These are phyloP conservation scores for Archips crataeganus DNA, from an alignment of 2,888 invertebrate genomes.

Conservation along the genomic window DNA sequence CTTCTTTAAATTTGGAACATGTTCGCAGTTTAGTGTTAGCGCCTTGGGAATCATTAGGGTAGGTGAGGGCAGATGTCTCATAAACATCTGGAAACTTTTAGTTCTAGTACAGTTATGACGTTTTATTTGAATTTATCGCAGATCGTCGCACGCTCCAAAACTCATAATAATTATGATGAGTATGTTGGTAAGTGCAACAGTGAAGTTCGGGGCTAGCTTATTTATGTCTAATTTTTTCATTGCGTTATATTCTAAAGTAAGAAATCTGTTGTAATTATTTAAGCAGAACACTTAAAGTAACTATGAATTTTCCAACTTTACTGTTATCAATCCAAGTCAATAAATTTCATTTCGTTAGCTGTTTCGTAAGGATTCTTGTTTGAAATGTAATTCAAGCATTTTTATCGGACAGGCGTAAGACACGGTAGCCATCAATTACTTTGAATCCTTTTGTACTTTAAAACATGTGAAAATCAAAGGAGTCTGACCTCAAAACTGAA, in stretches of 20 bases:
- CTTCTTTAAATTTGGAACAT: slow-evolving; percentile 81
- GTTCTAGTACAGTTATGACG: slow-evolving; percentile 3
- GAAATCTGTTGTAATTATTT: too few relatives aligned
- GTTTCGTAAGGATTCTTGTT: background rate
- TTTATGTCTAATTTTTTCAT: too few relatives aligned
- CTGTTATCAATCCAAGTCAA: background rate
- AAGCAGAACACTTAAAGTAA: background rate
- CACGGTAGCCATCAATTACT: slow-evolving; percentile 47
- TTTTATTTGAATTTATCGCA: background rate
- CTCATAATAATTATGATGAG: background rate
- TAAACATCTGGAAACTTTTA: slow-evolving; percentile 72
- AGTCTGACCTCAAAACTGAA: slow-evolving; percentile 72
- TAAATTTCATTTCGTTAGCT: background rate
- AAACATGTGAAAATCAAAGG: slow-evolving; percentile 68
- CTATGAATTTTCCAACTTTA: background rate
- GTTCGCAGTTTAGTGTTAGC: slow-evolving; percentile 82
- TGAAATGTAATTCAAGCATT: slow-evolving; percentile 7
- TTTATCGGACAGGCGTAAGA: slow-evolving; percentile 49
- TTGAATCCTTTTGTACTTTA: slow-evolving; percentile 71
- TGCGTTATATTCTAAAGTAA: too few relatives aligned
- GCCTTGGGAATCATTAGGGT: slow-evolving; percentile 80
- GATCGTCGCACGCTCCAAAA: background rate
- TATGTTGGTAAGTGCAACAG: background rate
- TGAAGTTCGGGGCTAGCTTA: too few relatives aligned
- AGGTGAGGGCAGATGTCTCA: slow-evolving; percentile 72